Percentiles rank a stretch among this genome's conserved stretches.
Conservation (phyloP, 2,797 vertebrate genomes). For the Trematomus bernacchii region DNA sequence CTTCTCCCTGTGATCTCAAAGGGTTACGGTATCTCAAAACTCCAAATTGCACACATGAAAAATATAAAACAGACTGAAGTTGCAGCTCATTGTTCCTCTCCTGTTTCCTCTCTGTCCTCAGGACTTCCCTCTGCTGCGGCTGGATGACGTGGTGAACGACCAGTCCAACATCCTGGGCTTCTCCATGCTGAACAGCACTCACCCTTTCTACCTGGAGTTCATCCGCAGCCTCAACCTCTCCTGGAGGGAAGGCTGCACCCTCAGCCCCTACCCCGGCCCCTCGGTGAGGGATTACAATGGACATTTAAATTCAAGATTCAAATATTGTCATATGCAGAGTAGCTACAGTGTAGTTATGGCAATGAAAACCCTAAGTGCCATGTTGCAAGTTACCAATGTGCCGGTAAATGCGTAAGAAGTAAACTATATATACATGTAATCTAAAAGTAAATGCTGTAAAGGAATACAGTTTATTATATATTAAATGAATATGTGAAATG, state of each 20-base stretch:
- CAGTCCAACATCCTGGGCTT: constrained; percentile 94
- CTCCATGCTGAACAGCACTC: constrained; percentile 94
- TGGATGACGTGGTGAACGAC: constrained; percentile 91
- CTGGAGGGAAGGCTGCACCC: constrained; percentile 93
- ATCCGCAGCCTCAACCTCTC: constrained; percentile 95
- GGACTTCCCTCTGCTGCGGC: constrained; percentile 93
- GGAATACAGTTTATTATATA: too few relatives aligned
- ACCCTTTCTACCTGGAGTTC: constrained; percentile 93
- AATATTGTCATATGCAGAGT: too few relatives aligned
- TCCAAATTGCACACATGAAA: not conserved
- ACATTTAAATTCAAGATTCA: not conserved
- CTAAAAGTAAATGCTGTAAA: too few relatives aligned
- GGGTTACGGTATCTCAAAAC: not conserved
- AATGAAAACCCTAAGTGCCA: too few relatives aligned
- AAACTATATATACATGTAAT: too few relatives aligned
- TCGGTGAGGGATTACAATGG: constrained; percentile 69
- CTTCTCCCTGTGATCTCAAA: not conserved
- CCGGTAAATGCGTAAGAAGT: too few relatives aligned
- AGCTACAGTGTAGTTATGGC: too few relatives aligned
- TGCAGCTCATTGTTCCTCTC: not conserved
- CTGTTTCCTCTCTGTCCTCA: constrained; percentile 49
- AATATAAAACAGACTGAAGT: not conserved
- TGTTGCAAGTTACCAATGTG: too few relatives aligned
- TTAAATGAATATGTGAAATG: too few relatives aligned
- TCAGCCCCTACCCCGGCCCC: constrained; percentile 83